Base-by-base conservation (phyloP, 2,113 vertebrate genomes). In the Picathartes gymnocephalus region DNA sequence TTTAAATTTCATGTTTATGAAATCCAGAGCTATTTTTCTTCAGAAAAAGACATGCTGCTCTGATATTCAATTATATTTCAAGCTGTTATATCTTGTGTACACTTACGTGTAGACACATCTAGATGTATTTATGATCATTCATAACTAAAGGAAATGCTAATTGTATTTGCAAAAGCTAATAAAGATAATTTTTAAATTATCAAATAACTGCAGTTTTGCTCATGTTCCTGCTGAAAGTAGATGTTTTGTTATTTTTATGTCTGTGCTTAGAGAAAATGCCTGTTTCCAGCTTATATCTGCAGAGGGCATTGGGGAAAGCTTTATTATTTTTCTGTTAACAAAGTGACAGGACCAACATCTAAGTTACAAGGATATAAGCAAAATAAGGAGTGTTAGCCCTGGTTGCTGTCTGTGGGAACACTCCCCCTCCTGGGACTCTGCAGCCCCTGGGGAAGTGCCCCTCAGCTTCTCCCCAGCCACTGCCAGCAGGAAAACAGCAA, bases 401-500 rank as follows among this genome's bases (percentile, higher is more conserved):
- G 16, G 23, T 4, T 68, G 19, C 28, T 4, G 2, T 10, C 20
- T 37, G 21, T 2, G 7, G 31, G n/a, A 65, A 4, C 0, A 1
- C 5, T 51, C 12, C 27, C 12, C 4, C 3, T 33, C 28, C n/a
- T 13, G 33, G 6, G 11, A 53, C 47, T 7, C 57, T 10, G 6
- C 22, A 78, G 60, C 11, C 4, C 28, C 20, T 0, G 4, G 10
- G 47, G 19, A n/a, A 47, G 13, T 1, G 2, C 8, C 18, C 31
- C 23, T 13, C 10, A 15, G 39, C 27, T 48, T 18, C 40, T 65
- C 31, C 28, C 4, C n/a, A 28, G 16, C 25, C 28, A 12, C n/a
- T 86, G 54, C 10, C 33, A 6, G 0, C 14, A 54, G 42, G 13
- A 66, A 44, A 44, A 16, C 13, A 33, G 23, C 11, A 40, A 51